These are phyloP conservation scores for Limnothrissa miodon DNA, from an alignment of 2,113 vertebrate genomes.

Conservation along the genomic window DNA sequence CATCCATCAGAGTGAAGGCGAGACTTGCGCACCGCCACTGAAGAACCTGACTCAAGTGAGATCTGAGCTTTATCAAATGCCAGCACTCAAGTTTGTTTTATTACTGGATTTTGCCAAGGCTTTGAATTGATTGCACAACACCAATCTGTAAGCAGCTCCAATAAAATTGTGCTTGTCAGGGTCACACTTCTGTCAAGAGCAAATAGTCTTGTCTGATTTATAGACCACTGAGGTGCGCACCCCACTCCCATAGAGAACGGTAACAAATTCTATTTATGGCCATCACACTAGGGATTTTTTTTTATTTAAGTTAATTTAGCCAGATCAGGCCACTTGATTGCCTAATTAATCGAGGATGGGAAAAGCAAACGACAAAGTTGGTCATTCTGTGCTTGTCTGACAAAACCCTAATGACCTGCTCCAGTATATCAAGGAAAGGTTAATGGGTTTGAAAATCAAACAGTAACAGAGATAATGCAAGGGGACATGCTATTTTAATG, in stretches of 20 bases:
- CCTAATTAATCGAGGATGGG: background rate
- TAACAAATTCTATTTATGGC: slow-evolving; percentile 2
- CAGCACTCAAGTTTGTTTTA: slow-evolving; percentile 43
- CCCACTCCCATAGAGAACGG: background rate
- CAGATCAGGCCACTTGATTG: background rate
- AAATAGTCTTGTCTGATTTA: slow-evolving; percentile 42
- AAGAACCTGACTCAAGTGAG: slow-evolving; percentile 26
- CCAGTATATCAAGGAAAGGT: slow-evolving; percentile 14
- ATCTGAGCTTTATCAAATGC: slow-evolving; percentile 35
- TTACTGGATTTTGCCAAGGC: slow-evolving; percentile 40
- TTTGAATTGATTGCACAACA: slow-evolving; percentile 55
- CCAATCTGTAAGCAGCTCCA: slow-evolving; percentile 41
- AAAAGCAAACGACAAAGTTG: background rate
- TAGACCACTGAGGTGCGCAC: slow-evolving; percentile 39
- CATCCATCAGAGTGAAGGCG: slow-evolving; percentile 45
- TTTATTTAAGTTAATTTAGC: background rate
- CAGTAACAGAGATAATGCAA: slow-evolving; percentile 25
- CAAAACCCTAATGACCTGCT: background rate
- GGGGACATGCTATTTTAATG: background rate
- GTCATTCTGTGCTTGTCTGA: background rate
- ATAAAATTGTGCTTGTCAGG: slow-evolving; percentile 56
- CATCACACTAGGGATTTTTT: background rate
- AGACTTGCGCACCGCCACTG: slow-evolving; percentile 39
- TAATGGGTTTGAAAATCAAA: slow-evolving; percentile 33
- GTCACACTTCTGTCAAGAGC: slow-evolving; percentile 48